These are phyloP conservation scores for Mya arenaria DNA, from an alignment of 1,140 invertebrate species.

Conservation along the genomic window DNA sequence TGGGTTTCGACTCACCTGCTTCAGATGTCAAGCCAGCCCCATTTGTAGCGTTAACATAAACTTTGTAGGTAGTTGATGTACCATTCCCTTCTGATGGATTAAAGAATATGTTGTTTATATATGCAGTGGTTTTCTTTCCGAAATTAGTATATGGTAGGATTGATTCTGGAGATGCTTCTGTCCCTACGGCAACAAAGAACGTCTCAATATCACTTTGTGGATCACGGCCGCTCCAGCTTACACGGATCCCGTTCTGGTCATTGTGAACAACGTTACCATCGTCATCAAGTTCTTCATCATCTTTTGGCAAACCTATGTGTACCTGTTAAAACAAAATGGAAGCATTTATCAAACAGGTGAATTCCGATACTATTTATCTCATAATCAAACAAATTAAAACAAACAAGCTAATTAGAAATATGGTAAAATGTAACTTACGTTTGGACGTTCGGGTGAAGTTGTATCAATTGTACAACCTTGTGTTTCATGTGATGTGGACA, in stretches of 20 bases:
- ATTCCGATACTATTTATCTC: no score
- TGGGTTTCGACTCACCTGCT: slow-evolving; percentile 41
- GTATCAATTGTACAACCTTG: slow-evolving; percentile 25
- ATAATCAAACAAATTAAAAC: no score
- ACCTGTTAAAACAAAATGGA: slow-evolving; percentile 58
- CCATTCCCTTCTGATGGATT: background rate
- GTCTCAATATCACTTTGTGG: slow-evolving; percentile 54
- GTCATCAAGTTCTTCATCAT: slow-evolving; percentile 64
- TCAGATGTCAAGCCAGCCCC: slow-evolving; percentile 54
- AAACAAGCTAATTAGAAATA: no score
- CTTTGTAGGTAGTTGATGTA: slow-evolving; percentile 28
- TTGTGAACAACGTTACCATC: slow-evolving; percentile 57
- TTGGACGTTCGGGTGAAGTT: background rate
- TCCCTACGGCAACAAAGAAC: slow-evolving; percentile 56
- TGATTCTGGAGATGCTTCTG: background rate
- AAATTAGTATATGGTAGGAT: slow-evolving; percentile 4
- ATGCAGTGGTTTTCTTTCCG: slow-evolving; percentile 4
- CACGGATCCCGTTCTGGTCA: slow-evolving; percentile 50
- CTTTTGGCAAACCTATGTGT: slow-evolving; percentile 45
- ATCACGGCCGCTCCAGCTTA: slow-evolving; percentile 60
- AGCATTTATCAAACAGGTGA: no score
- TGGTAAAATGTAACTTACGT: no score
- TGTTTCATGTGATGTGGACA: slow-evolving; percentile 25
- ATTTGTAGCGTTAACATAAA: slow-evolving; percentile 50
- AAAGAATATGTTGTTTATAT: slow-evolving; percentile 20